These are phyloP conservation scores for Cromileptes altivelis DNA, from an alignment of 2,113 vertebrate genomes.

Conservation along the genomic window DNA sequence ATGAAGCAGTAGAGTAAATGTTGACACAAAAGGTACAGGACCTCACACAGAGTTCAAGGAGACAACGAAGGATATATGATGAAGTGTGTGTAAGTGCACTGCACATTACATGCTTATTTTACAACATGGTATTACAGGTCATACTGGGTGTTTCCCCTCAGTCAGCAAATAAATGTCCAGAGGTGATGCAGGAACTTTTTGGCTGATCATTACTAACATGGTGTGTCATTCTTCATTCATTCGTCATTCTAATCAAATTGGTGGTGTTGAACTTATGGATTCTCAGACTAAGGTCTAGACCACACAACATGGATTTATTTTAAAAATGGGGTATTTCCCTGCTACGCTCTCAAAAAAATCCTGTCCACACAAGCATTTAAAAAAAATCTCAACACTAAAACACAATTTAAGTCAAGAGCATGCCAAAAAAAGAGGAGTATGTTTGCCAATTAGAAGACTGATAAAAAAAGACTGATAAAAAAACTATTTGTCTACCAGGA, in stretches of 20 bases:
- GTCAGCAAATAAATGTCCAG: background rate
- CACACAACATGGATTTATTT: no score
- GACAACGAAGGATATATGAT: background rate
- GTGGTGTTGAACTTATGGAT: background rate
- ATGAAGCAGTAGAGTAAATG: constrained; percentile 39
- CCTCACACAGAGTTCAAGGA: constrained; percentile 32
- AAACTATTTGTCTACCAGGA: no score
- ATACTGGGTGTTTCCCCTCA: background rate
- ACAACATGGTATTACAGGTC: background rate
- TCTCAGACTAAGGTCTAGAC: no score
- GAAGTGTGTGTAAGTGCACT: background rate
- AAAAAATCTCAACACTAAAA: no score
- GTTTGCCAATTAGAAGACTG: no score
- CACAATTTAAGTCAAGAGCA: no score
- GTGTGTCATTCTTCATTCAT: background rate
- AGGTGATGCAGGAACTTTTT: background rate
- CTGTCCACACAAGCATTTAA: no score
- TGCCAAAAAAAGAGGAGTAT: no score
- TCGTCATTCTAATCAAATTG: background rate
- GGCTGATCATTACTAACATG: background rate
- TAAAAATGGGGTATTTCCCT: no score
- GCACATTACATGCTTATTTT: background rate
- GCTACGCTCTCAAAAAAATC: no score
- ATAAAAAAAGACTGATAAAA: no score
- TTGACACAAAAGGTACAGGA: constrained; percentile 34